Percentiles rank a stretch among this genome's conserved stretches.
phyloP scores from a whole-genome alignment of 1,140 invertebrate genomes.

The Apis laboriosa region DNA sequence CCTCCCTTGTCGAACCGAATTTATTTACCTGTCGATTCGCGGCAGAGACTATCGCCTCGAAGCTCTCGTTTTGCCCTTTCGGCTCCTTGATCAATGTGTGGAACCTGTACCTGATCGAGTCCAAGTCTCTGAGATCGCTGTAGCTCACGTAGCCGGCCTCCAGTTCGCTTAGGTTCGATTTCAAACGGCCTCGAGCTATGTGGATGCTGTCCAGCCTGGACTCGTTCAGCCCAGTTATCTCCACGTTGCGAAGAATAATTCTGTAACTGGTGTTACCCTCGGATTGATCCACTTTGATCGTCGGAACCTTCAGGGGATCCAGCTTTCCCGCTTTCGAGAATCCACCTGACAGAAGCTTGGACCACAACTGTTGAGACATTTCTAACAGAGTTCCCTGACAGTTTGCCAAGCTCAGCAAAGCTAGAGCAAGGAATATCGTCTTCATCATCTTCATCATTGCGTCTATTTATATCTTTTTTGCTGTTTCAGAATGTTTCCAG shows the following conservation, averaged over 20 bases:
- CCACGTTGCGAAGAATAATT: constrained; percentile 72
- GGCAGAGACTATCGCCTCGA: constrained; percentile 45
- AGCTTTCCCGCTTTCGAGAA: constrained; percentile 69
- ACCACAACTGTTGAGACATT: constrained; percentile 75
- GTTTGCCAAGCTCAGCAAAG: constrained; percentile 20
- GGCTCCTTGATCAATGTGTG: constrained; percentile 74
- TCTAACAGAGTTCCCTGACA: constrained; percentile 67
- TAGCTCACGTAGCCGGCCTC: constrained; percentile 78
- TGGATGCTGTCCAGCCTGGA: constrained; percentile 76
- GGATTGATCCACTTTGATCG: constrained; percentile 77
- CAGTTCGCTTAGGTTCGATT: constrained; percentile 74
- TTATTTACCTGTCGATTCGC: background rate
- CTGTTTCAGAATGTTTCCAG: background rate
- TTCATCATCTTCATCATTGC: constrained; percentile 12
- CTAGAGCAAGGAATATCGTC: background rate
- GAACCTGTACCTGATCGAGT: constrained; percentile 76
- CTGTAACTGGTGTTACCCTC: constrained; percentile 77
- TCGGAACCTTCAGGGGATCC: constrained; percentile 74
- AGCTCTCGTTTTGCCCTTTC: constrained; percentile 39
- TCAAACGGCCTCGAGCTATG: constrained; percentile 70
- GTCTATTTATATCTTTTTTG: background rate
- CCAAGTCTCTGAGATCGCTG: constrained; percentile 71
- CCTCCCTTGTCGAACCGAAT: background rate
- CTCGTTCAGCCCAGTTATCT: constrained; percentile 74
- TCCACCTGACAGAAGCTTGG: constrained; percentile 71